phyloP scores from a whole-genome alignment of 2,113 vertebrate species.

The Loxodonta africana region DNA sequence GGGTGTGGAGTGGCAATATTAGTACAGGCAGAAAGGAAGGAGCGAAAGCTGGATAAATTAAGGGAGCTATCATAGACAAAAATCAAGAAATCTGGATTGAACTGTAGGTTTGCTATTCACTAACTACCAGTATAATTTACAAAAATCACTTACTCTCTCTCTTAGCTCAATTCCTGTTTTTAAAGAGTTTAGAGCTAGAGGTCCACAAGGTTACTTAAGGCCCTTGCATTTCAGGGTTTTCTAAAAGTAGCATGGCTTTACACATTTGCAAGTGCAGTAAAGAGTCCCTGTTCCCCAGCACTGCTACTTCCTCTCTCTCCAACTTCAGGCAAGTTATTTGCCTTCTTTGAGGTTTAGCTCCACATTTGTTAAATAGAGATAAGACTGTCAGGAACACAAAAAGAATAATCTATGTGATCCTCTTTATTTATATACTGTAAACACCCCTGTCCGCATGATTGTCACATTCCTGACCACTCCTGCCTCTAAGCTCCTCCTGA shows the following conservation, averaged over 20 bases:
- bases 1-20: fast-evolving
- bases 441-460: too few species aligned
- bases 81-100: too few species aligned
- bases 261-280: not conserved
- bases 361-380: not conserved
- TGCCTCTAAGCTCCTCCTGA: not conserved
- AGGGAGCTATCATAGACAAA: not conserved
- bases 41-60: not conserved
- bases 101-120: not conserved
- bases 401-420: not conserved
- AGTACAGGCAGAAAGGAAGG: not conserved
- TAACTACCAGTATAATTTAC: not conserved
- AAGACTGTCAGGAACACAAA: not conserved
- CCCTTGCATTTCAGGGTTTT: not conserved
- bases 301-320: not conserved
- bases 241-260: not conserved
- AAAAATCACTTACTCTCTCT: not conserved
- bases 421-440: not conserved
- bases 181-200: not conserved
- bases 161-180: not conserved
- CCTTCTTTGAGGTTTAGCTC: not conserved
- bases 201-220: not conserved
- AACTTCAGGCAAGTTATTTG: too few species aligned
- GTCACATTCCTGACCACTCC: not conserved
- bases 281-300: not conserved